Percentiles rank a stretch among this genome's conserved stretches.
Conservation (phyloP, 2,888 invertebrate species). For the Muscina levida region DNA sequence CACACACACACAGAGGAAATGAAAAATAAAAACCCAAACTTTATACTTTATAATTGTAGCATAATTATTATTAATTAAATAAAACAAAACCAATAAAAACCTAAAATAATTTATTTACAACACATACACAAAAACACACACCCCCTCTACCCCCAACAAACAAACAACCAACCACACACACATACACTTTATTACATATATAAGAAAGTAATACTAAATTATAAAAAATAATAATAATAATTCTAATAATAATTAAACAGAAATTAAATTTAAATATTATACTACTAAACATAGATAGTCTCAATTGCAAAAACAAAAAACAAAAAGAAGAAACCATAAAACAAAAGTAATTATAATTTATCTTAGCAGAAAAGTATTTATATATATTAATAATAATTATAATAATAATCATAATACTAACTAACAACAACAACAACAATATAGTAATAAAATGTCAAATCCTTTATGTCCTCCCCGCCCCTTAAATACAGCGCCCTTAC, state of each 20-base stretch:
- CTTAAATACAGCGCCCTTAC: not conserved
- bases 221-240: conserved; percentile 13
- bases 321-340: conserved; percentile 12
- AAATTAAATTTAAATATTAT: conserved; percentile 30
- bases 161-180: not conserved
- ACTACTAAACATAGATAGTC: conserved; percentile 61
- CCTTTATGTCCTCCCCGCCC: not conserved
- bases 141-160: too few species aligned
- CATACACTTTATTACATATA: conserved; percentile 60
- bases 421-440: not conserved
- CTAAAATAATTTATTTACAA: conserved; percentile 59
- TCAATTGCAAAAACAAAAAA: conserved; percentile 58
- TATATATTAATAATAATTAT: too few species aligned
- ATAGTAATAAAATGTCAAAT: not conserved
- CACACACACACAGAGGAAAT: conserved; percentile 42
- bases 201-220: conserved; percentile 50
- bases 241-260: conserved; percentile 47
- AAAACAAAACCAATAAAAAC: conserved; percentile 44
- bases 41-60: conserved; percentile 49
- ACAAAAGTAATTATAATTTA: conserved; percentile 63
- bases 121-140: too few species aligned
- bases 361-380: conserved; percentile 40
- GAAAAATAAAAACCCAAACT: conserved; percentile 27
- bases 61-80: conserved; percentile 28
- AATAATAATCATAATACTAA: conserved; percentile 55